phyloP scores from a whole-genome alignment of 2,888 invertebrate genomes.

The Stramonita haemastoma region DNA sequence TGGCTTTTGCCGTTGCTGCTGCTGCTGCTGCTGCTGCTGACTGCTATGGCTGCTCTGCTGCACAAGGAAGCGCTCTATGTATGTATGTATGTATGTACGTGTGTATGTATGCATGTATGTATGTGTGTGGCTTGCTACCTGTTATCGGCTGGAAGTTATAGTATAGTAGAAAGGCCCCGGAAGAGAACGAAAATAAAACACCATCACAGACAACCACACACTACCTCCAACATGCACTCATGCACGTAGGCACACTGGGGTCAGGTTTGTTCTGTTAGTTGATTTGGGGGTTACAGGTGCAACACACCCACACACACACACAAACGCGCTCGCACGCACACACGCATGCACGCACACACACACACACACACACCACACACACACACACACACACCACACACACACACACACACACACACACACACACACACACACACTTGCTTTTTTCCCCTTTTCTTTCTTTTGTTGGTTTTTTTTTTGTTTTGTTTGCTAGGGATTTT shows the following conservation, averaged over 20 bases:
- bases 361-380: slow-evolving; percentile 6
- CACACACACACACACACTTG: slow-evolving; percentile 6
- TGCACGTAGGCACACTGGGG: background rate
- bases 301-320: background rate
- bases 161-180: background rate
- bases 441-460: too few species aligned
- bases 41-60: too few species aligned
- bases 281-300: background rate
- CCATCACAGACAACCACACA: background rate
- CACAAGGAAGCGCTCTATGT: background rate
- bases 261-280: background rate
- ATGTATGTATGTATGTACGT: slow-evolving; percentile 17
- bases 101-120: slow-evolving; percentile 24
- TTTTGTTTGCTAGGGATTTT: too few species aligned
- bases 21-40: too few species aligned
- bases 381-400: background rate
- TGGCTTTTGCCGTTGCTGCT: too few species aligned
- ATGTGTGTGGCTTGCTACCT: background rate
- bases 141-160: background rate
- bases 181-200: background rate
- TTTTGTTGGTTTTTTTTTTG: too few species aligned
- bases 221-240: background rate
- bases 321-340: background rate
- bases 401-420: slow-evolving; percentile 17
- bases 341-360: background rate